Conservation (phyloP, 1,140 invertebrate genomes). For the Drosophila repletoides region DNA sequence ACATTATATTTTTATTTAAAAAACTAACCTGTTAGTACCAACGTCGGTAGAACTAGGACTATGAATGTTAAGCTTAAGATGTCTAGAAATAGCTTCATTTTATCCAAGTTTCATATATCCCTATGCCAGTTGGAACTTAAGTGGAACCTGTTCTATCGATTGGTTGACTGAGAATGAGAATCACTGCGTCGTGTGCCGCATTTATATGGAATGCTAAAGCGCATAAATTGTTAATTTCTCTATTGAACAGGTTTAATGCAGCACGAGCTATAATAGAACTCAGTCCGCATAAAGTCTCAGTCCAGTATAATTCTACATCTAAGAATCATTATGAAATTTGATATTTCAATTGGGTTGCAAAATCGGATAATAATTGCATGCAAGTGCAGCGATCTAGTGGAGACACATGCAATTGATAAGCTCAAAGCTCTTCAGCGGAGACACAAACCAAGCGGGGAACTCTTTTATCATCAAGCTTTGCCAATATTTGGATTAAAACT, state of each 20-base stretch:
- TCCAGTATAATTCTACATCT: too few relatives aligned
- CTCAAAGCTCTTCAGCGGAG: constrained; percentile 7
- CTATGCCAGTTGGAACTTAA: constrained; percentile 6
- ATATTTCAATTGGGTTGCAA: background rate
- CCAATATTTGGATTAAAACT: too few relatives aligned
- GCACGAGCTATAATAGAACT: constrained; percentile 5
- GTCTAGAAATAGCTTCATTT: constrained; percentile 40
- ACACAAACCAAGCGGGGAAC: background rate
- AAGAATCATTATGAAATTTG: too few relatives aligned
- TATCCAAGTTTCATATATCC: constrained; percentile 21
- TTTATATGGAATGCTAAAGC: constrained; percentile 58
- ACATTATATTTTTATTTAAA: too few relatives aligned
- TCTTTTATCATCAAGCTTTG: background rate
- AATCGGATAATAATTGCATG: background rate
- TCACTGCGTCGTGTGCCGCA: constrained; percentile 51
- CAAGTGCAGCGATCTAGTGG: background rate
- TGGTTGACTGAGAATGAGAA: constrained; percentile 45
- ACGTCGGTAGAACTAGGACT: constrained; percentile 13
- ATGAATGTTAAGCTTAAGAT: constrained; percentile 6
- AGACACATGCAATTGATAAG: background rate
- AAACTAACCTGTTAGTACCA: constrained; percentile 54
- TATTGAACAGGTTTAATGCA: background rate
- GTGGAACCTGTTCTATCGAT: constrained; percentile 29
- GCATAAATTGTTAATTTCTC: constrained; percentile 30
- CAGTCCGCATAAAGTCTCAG: too few relatives aligned